Evolutionary conservation across 2,888 invertebrate genomes (phyloP).

Genomic region (Ceriagrion tenellum): DNA sequence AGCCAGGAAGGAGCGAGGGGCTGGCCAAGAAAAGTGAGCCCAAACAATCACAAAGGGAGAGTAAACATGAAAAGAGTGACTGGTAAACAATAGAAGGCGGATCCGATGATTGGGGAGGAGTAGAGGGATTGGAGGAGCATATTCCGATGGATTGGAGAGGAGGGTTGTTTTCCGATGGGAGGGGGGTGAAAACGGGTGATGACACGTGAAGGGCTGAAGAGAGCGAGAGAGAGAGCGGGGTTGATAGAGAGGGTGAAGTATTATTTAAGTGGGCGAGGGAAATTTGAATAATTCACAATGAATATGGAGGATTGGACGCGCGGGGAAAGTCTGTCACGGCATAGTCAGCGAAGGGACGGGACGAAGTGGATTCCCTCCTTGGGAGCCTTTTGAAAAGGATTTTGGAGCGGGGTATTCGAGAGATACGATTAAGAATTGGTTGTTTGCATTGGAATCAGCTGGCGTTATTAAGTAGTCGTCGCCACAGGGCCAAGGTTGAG

Average conservation of each 20-base stretch:
- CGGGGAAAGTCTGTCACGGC: neutral
- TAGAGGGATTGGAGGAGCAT: neutral
- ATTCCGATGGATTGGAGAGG: neutral
- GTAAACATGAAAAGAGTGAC: neutral
- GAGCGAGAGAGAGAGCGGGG: neutral
- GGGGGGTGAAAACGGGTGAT: neutral
- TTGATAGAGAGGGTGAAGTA: neutral
- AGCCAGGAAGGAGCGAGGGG: neutral
- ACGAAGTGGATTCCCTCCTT: no score
- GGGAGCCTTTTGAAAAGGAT: no score
- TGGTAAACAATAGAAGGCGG: neutral
- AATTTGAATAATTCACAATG: constrained; percentile 7
- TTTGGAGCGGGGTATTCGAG: no score
- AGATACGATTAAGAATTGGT: no score
- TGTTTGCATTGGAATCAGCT: no score
- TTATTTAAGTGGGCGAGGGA: no score
- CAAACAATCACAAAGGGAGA: neutral
- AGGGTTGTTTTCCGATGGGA: neutral
- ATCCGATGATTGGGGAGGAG: neutral
- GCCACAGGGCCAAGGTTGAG: no score
- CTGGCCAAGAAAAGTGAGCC: neutral
- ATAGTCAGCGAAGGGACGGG: neutral
- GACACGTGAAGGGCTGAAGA: neutral
- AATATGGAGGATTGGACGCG: neutral
- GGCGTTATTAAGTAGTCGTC: no score